Evolutionary conservation across 2,888 invertebrate species (phyloP).

Genomic region (Magallana nippona): DNA sequence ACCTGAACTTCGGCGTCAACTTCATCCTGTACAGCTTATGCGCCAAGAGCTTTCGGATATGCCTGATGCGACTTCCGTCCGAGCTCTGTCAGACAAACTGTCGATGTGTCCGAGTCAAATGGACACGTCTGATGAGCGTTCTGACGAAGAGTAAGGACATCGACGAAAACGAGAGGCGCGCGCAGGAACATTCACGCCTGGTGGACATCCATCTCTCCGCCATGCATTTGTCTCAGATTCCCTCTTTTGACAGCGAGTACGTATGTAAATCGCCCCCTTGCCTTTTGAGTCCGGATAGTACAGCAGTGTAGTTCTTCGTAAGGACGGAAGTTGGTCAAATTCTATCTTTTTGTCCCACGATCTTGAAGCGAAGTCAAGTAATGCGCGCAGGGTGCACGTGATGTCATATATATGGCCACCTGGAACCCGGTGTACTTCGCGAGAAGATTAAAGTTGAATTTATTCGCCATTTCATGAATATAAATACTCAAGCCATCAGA

Average conservation of each 20-base stretch:
- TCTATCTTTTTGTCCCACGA: too few species aligned
- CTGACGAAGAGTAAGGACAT: conserved; percentile 45
- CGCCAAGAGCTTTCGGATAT: conserved; percentile 67
- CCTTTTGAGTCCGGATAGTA: conserved; percentile 51
- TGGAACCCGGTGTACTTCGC: too few species aligned
- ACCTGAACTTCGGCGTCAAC: conserved; percentile 89
- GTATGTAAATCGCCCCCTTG: conserved; percentile 68
- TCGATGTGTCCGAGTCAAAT: conserved; percentile 16
- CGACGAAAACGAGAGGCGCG: conserved; percentile 41
- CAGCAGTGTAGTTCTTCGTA: background rate
- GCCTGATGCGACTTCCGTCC: conserved; percentile 56
- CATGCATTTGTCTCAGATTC: conserved; percentile 65
- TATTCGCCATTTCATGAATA: too few species aligned
- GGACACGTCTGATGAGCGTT: conserved; percentile 34
- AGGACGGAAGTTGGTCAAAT: too few species aligned
- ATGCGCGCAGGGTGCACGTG: too few species aligned
- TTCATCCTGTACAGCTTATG: conserved; percentile 86
- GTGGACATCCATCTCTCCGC: conserved; percentile 68
- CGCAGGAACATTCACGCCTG: conserved; percentile 61
- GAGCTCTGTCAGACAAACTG: conserved; percentile 46
- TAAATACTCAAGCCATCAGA: too few species aligned
- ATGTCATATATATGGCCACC: too few species aligned
- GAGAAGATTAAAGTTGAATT: too few species aligned
- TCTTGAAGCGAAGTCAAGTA: too few species aligned
- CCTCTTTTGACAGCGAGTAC: conserved; percentile 64